Conservation (phyloP, 1,140 invertebrate genomes). For the Leptopilina clavipes region DNA sequence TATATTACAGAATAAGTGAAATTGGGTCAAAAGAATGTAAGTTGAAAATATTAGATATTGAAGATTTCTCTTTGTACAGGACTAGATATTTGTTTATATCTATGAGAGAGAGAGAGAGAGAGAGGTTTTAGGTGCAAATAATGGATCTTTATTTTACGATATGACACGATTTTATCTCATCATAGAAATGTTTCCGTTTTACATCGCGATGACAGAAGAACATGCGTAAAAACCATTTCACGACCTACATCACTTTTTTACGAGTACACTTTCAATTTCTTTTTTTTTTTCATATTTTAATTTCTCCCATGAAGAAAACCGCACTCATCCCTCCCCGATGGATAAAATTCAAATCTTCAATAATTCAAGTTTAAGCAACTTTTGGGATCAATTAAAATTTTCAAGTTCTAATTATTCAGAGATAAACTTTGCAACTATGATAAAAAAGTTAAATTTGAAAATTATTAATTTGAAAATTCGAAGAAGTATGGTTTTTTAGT, state of each 20-base stretch:
- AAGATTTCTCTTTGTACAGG: background rate
- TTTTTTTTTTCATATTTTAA: conserved; percentile 1
- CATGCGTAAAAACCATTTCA: conserved; percentile 8
- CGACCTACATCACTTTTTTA: background rate
- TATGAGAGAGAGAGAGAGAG: too few species aligned
- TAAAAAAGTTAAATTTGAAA: too few species aligned
- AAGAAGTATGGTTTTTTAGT: too few species aligned
- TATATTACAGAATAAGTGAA: background rate
- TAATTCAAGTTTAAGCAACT: conserved; percentile 10
- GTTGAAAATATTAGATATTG: conserved; percentile 1
- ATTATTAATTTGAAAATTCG: too few species aligned
- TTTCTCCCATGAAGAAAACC: background rate
- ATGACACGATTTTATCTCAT: conserved; percentile 16
- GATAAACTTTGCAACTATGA: background rate
- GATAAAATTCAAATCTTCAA: background rate
- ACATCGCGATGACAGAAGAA: background rate
- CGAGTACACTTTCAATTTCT: background rate
- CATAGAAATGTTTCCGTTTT: conserved; percentile 3
- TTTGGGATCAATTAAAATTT: background rate
- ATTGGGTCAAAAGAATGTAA: background rate
- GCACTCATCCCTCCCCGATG: background rate
- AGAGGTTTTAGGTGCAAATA: background rate
- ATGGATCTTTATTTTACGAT: background rate
- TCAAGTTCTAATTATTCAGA: background rate
- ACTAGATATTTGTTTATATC: background rate